These are phyloP conservation scores for Acanthornis magna DNA, from an alignment of 2,797 vertebrate genomes.

Conservation along the genomic window DNA sequence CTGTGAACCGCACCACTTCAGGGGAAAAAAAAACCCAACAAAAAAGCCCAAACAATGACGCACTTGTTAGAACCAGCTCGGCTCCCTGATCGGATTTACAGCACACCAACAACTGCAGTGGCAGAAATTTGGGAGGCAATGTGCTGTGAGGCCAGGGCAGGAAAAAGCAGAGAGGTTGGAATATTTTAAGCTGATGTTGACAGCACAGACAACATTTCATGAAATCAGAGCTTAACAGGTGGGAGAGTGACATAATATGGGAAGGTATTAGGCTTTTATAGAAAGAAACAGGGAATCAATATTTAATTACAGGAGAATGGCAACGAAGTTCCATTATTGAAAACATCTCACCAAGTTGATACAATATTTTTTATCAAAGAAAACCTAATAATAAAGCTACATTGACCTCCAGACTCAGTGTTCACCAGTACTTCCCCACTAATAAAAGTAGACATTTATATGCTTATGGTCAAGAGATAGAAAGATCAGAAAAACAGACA, in stretches of 20 bases:
- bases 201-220: neutral
- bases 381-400: constrained; percentile 5
- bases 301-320: constrained; percentile 21
- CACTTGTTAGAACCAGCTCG: constrained; percentile 51
- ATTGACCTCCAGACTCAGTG: neutral
- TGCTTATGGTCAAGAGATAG: neutral
- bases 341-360: neutral
- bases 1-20: neutral
- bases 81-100: constrained; percentile 27
- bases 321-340: neutral
- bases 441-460: neutral
- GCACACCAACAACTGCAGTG: neutral
- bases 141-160: neutral
- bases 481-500: constrained; percentile 12
- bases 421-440: neutral
- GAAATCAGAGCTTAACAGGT: constrained; percentile 1
- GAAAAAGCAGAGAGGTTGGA: neutral
- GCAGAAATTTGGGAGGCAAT: neutral
- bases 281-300: constrained; percentile 22
- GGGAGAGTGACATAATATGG: neutral
- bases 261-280: neutral
- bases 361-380: neutral
- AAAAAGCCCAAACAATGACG: constrained; percentile 15
- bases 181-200: constrained; percentile 3
- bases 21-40: neutral